Evolutionary conservation across 1,140 invertebrate genomes (phyloP).

Genomic region (Eriocheir sinensis): DNA sequence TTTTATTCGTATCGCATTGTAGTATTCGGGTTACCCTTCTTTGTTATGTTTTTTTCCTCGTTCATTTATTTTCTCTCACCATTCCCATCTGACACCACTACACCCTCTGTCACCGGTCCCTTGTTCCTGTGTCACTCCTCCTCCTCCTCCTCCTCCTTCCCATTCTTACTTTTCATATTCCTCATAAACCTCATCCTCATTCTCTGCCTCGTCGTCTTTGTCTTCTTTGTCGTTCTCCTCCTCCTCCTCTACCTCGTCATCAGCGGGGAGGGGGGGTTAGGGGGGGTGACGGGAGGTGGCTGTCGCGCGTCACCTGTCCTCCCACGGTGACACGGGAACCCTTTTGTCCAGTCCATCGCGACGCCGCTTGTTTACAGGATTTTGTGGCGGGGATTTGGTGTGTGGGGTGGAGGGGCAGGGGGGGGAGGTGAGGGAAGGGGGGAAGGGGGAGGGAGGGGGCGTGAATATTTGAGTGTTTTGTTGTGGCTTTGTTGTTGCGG

Average conservation of each 20-base stretch:
- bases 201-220: too few species aligned
- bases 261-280: neutral
- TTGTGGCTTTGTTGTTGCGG: too few species aligned
- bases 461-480: neutral
- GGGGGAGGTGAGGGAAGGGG: neutral
- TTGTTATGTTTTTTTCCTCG: too few species aligned
- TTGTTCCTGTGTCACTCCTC: neutral
- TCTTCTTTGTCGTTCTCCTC: neutral
- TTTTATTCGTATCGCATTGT: too few species aligned
- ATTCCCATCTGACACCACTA: neutral
- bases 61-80: too few species aligned
- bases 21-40: too few species aligned
- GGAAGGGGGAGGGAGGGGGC: neutral
- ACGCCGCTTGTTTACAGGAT: neutral
- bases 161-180: too few species aligned
- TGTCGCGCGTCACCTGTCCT: slow-evolving; percentile 2
- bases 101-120: neutral
- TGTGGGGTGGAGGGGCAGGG: neutral
- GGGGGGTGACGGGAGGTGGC: too few species aligned
- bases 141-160: neutral
- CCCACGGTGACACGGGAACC: slow-evolving; percentile 1
- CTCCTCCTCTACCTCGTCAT: neutral
- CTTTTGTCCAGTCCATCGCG: neutral
- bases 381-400: neutral
- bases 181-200: too few species aligned